Base-by-base conservation (phyloP, 2,797 vertebrate genomes). In the Okamejei kenojei region DNA sequence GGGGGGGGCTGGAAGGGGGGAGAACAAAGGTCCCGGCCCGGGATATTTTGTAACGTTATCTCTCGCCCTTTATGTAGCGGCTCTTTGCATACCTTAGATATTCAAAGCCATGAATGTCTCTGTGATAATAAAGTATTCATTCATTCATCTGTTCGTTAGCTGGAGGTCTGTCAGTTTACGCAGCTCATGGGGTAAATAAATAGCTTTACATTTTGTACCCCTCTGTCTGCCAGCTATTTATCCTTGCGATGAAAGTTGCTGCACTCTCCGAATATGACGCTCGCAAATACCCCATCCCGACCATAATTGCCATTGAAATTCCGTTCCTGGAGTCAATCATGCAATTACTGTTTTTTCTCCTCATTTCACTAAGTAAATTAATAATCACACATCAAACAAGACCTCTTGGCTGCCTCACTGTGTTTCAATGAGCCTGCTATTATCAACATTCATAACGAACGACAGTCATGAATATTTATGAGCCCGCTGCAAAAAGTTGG, bases 311-410 rank as follows among this genome's bases (percentile, higher is more conserved):
- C 71, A n/a, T 91, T 68, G 74, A 91, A 73, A 91, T 73, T 26
- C 68, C 11, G 19, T 54, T 54, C 73, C 45, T 54, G 54, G 54
- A 7, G 21, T 92, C 26, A 91, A 54, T 74, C 32, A 74, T 74
- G 90, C 90, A 76, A n/a, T 92, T 92, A 92, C 76, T 92, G 76
- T 92, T 45, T 45, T 74, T 54, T 74, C 90, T 23, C 23, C 35
- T 92, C 90, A 91, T 54, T 71, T 58, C 38, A 74, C 29, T 92
- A 76, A 92, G 73, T 92, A 92, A 92, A 92, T 92, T 92, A 92
- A 76, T 92, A 92, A 92, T 74, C 58, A 58, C 71, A 92, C 38
- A 74, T 92, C 71, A 92, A 92, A 74, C 90, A 76, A 76, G 68
- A 76, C 35, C 21, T 76, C 71, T 92, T 76, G 90, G 90, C 71